Base-by-base conservation (phyloP, 2,888 invertebrate species). In the Chymomyza caudatula region DNA sequence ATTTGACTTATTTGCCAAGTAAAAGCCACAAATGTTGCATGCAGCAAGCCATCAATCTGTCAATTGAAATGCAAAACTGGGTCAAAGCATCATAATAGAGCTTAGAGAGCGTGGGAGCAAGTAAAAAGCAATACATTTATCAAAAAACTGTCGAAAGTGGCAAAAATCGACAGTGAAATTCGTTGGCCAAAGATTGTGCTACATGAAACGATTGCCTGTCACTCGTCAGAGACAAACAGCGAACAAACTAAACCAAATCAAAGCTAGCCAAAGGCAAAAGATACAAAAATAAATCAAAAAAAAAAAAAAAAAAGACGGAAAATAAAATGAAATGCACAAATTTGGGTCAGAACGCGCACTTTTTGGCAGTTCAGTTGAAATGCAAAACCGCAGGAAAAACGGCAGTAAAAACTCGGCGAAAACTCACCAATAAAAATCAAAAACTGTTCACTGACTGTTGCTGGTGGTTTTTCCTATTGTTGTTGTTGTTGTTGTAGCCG, bases 341-440 rank as follows among this genome's bases (percentile, higher is more conserved):
- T 71, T 71, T 71, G 57, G 71, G 71, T 71, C 71, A 67, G 53
- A 57, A 20, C 17, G 51, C 19, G 51, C 47, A 47, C 51, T 20
- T 8, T 51, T 13, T 20, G 51, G 13, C 13, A 20, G 51, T 20
- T 17, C 8, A 5, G 20, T 17, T 51, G 51, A 51, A 51, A 51
- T 51, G 51, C 51, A 17, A 47, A 51, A 17, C 51, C 17, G 20
- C 51, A 17, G 51, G 29, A 37, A 51, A 51, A 44, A 4, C n/a
- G 11, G n/a, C 5, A 44, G 44, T 13, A 44, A 22, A 13, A 43
- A 54, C 56, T 22, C 11, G 37, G 43, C 13, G 13, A 20, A 63
- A 64, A 80, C 79, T 79, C 61, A 79, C 79, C 85, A 72, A 77
- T 65, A 65, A 64, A 63, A 70, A 68, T 70, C 61, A 71, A 61